These are phyloP conservation scores for Semicossyphus pulcher DNA, from an alignment of 2,113 vertebrate species.

Conservation along the genomic window DNA sequence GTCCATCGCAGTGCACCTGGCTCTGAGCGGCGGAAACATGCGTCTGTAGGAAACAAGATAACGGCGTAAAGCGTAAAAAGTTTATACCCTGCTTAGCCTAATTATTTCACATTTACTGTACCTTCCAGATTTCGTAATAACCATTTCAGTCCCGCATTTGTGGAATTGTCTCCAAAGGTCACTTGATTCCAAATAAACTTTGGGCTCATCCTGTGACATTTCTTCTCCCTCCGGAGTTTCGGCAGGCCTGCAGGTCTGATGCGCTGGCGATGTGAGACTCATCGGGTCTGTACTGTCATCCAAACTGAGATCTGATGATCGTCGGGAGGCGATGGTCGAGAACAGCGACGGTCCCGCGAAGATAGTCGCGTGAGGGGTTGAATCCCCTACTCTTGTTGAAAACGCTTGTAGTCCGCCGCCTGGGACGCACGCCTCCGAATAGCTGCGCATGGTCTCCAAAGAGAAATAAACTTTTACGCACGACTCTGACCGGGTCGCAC, in stretches of 20 bases:
- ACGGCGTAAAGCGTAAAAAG: neutral
- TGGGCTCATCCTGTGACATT: conserved; percentile 89
- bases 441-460: conserved; percentile 86
- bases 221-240: conserved; percentile 86
- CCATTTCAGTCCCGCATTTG: conserved; percentile 95
- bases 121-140: conserved; percentile 98
- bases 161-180: conserved; percentile 97
- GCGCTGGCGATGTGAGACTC: conserved; percentile 79
- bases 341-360: conserved; percentile 86
- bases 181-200: conserved; percentile 91
- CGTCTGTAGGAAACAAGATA: conserved; percentile 80
- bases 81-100: neutral
- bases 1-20: conserved; percentile 92
- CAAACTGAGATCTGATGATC: conserved; percentile 79
- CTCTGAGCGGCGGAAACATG: conserved; percentile 97
- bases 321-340: conserved; percentile 85
- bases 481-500: neutral
- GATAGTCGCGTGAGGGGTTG: conserved; percentile 80
- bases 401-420: conserved; percentile 51
- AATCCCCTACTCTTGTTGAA: conserved; percentile 86
- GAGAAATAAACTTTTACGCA: conserved; percentile 35
- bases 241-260: conserved; percentile 78
- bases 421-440: conserved; percentile 88
- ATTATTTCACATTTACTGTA: conserved; percentile 64
- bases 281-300: conserved; percentile 84